Base-by-base conservation (phyloP, 2,113 vertebrate genomes). In the Raphicerus campestris region DNA sequence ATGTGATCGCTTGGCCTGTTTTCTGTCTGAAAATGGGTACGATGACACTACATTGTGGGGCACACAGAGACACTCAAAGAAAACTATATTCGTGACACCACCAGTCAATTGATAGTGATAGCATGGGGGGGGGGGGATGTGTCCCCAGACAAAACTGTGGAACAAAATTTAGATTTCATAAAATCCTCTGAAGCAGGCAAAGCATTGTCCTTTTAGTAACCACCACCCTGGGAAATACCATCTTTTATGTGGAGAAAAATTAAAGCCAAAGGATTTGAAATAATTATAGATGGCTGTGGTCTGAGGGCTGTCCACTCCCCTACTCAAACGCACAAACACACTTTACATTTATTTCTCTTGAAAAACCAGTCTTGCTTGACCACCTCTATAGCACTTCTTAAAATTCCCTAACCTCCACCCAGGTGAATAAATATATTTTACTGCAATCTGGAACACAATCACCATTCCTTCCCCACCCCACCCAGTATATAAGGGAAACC, bases 61-160 rank as follows among this genome's bases (percentile, higher is more conserved):
- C 55, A 60, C 45, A 81, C 0, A 32, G 39, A 35, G 66, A 42
- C 17, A 55, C 11, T 35, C 47, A 20, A 55, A 89, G 82, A 35
- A 77, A 88, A 89, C 28, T 20, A 0, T 35, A 10, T 26, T 53
- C 77, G n/a, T 75, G 51, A 92, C 6, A 35, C 1, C n/a, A 45
- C 30, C 10, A 28, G 42, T 55, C 47, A 17, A 10, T 6, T 28
- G 42, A 35, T 2, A 35, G 28, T 10, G 83, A 45, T 30, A 22
- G 58, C 39, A 20, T n/a, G 6, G 30, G 9, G 17, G 2, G 10
- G 6, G 2, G 10, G 8, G 7, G 7, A 10, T 2, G 30, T 5
- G 42, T n/a, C 24, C 63, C n/a, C 49, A 73, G 32, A 92, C 32
- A 63, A 30, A 83, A 49, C 30, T 45, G 49, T 2, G 45, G 51